Base-by-base conservation (phyloP, 1,140 invertebrate genomes). In the Brachionus rotundiformis region DNA sequence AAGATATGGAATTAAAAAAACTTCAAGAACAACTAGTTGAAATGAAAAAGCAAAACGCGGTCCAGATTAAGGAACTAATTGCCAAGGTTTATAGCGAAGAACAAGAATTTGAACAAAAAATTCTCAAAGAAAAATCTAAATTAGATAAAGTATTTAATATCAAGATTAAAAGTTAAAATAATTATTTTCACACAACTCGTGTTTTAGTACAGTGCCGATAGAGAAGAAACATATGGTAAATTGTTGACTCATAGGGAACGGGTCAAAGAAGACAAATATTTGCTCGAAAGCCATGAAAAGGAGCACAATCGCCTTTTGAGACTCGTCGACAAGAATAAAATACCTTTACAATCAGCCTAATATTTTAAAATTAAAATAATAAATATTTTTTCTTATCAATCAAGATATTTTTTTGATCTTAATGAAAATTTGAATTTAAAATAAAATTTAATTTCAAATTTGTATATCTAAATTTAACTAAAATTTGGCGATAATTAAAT, bases 91-190 rank as follows among this genome's bases (percentile, higher is more conserved):
- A 81, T 10, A 77, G 54, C n/a, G 25, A 82, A 41, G 86, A 87
- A 75, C 83, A 84, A 61, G 84, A 86, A 63, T 68, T 86, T 61
- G 82, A 87, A 71, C 85, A 86, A 65, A 65, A 83, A 63, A 59
- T 86, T 11, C 11, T 84, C 0, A 82, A 84, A 68, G 85, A 86
- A 82, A 85, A 85, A 81, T 85, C 85, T 8, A 84, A 85, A 77
- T 82, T 87, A 16, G 85, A 85, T 54, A 87, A 86, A 86, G 86
- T 87, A 83, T n/a, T n/a, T n/a, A n/a, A n/a, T n/a, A n/a, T n/a
- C n/a, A n/a, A n/a, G n/a, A n/a, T n/a, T n/a, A n/a, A n/a, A n/a
- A n/a, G n/a, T n/a, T n/a, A n/a, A n/a, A n/a, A n/a, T n/a, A n/a
- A n/a, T n/a, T n/a, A n/a, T n/a, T n/a, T n/a, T n/a, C n/a, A n/a